Evolutionary conservation across 2,797 vertebrate species (phyloP), one percentile per base, ranked within the genome.

Genomic region (Chromis chromis): DNA sequence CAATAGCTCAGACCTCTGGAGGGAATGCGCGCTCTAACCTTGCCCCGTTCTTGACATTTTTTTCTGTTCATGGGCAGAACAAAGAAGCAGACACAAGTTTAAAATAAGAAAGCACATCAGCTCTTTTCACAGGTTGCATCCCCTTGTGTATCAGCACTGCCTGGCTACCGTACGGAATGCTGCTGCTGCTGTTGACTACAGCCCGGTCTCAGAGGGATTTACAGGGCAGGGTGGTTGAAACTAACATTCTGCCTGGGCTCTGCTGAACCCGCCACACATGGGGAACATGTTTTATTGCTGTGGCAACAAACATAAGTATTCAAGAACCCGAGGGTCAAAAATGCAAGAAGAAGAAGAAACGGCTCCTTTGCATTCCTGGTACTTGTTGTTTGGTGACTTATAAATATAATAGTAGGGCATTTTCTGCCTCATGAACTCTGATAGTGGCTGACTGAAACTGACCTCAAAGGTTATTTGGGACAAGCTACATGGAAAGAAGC

Each of bases 131-230:
- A 54, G 65, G 55, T 55, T 9, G 53, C 0, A n/a, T 53, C 76
- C 73, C 78, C 76, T 54, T 0, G 60, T 74, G 86, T 62, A 59
- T 64, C 69, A 24, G 49, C 62, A 22, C 53, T 79, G 82, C 85
- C 60, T 50, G 70, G 80, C 75, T 86, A 86, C 84, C 13, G 21
- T 1, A 1, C 65, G 67, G 70, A 86, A 79, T 74, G 82, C 73
- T 65, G 73, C 65, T 64, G 73, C n/a, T 65, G 76, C 78, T 79
- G 82, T 65, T 77, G 76, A 84, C 85, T 76, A n/a, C 74, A 64
- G 82, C 19, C 46, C 40, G 2, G 62, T 70, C 86, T 84, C 87
- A 0, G 52, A 58, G 75, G 90, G 80, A 31, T 73, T 76, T 78
- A 77, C 48, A 59, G 75, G 71, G 67, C 58, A 68, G 59, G 65